Conservation (phyloP, 2,797 vertebrate species). For the Knipowitschia caucasica region DNA sequence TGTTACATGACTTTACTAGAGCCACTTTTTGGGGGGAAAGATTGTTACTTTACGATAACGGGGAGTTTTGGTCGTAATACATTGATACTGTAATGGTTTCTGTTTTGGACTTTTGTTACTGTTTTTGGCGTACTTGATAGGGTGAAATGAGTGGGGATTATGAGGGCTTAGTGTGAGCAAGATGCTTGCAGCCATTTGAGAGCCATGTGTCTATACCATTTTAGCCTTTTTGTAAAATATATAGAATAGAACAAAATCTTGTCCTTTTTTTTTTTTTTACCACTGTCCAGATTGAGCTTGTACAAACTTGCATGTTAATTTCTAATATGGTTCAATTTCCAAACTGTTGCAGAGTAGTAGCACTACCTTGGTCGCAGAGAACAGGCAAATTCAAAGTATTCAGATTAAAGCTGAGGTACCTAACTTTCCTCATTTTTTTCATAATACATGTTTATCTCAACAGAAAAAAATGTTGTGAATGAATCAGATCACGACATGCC, state of each 20-base stretch:
- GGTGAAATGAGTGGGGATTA: conserved; percentile 36
- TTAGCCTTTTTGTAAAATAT: conserved; percentile 57
- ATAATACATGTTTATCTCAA: too few relatives aligned
- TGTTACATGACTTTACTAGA: conserved; percentile 29
- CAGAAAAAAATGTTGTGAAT: too few relatives aligned
- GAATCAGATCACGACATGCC: too few relatives aligned
- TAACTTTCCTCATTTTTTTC: too few relatives aligned
- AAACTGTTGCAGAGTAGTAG: background rate
- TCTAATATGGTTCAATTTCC: conserved; percentile 17
- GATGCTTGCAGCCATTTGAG: conserved; percentile 47
- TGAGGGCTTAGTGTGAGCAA: conserved; percentile 39
- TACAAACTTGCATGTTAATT: conserved; percentile 28
- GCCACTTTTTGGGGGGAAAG: conserved; percentile 33
- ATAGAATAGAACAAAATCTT: background rate
- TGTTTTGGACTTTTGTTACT: conserved; percentile 35
- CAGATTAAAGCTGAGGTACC: background rate
- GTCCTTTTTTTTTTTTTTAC: conserved; percentile 27
- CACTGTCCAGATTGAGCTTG: conserved; percentile 22
- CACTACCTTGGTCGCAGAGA: background rate
- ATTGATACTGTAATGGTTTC: conserved; percentile 32
- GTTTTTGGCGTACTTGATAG: conserved; percentile 32
- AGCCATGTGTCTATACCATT: conserved; percentile 65
- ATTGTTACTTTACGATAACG: conserved; percentile 37
- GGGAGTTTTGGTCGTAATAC: conserved; percentile 15
- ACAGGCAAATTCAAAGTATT: background rate